phyloP scores from a whole-genome alignment of 2,888 invertebrate species.

The Campoplex nolae region DNA sequence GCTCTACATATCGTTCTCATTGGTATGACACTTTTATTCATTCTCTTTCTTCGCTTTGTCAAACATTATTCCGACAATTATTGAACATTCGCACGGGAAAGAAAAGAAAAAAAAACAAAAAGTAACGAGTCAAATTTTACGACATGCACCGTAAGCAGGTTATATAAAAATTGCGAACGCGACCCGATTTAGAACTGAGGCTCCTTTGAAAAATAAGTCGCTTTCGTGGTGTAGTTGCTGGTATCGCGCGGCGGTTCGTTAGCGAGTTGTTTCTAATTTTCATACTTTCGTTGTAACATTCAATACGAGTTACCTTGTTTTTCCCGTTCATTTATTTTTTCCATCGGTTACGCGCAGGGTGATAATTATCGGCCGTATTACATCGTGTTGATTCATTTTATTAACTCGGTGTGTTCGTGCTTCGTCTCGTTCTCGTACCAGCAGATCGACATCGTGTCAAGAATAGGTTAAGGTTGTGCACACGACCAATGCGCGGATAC shows the following conservation, averaged over 20 bases:
- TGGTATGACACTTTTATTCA: no score
- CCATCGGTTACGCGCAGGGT: slow-evolving; percentile 39
- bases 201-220: not conserved
- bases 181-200: not conserved
- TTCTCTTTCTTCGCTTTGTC: no score
- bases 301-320: slow-evolving; percentile 37
- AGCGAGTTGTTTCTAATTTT: slow-evolving; percentile 57
- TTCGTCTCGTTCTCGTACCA: slow-evolving; percentile 40
- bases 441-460: slow-evolving; percentile 45
- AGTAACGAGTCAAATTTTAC: no score
- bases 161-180: not conserved
- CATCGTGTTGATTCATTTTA: slow-evolving; percentile 2
- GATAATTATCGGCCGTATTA: slow-evolving; percentile 55
- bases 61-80: no score
- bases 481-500: not conserved
- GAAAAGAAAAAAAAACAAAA: no score
- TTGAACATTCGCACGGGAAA: no score
- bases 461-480: slow-evolving; percentile 43
- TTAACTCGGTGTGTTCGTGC: slow-evolving; percentile 13
- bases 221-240: slow-evolving; percentile 30
- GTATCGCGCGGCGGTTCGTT: slow-evolving; percentile 36
- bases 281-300: slow-evolving; percentile 21
- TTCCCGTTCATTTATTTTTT: slow-evolving; percentile 39
- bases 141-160: no score
- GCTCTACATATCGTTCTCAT: no score